Conservation (phyloP, 2,797 vertebrate genomes). For the Lophotriccus pileatus region DNA sequence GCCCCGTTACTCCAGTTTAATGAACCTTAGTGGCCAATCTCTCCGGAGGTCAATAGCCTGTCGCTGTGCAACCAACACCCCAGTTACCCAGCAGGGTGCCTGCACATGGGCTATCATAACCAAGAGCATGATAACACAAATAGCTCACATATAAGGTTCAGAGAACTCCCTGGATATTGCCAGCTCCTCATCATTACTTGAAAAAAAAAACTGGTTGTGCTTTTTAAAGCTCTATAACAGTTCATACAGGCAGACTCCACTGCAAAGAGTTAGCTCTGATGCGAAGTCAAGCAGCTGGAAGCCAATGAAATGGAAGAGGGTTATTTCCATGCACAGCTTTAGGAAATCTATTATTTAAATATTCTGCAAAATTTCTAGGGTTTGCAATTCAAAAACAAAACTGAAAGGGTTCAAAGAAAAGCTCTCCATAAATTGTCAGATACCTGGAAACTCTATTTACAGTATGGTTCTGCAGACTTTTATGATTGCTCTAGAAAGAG, state of each 20-base stretch:
- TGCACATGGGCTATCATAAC: not conserved
- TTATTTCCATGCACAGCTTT: not conserved
- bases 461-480: not conserved
- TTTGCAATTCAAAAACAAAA: slow-evolving; percentile 15
- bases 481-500: not conserved
- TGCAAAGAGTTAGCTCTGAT: not conserved
- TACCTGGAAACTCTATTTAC: not conserved
- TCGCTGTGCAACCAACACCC: not conserved
- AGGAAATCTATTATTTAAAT: slow-evolving; percentile 7
- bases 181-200: not conserved
- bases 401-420: not conserved
- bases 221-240: not conserved
- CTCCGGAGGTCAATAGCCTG: not conserved
- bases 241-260: not conserved
- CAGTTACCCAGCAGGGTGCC: not conserved
- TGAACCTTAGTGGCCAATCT: not conserved
- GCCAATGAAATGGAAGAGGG: not conserved
- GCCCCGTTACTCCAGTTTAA: not conserved
- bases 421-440: not conserved
- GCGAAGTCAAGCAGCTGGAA: not conserved
- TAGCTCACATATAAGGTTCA: not conserved
- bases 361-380: not conserved
- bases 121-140: not conserved
- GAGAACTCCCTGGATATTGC: not conserved
- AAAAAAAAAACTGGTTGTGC: not conserved